Conservation (phyloP, 2,888 invertebrate genomes). For the Sminthurinus aureus region DNA sequence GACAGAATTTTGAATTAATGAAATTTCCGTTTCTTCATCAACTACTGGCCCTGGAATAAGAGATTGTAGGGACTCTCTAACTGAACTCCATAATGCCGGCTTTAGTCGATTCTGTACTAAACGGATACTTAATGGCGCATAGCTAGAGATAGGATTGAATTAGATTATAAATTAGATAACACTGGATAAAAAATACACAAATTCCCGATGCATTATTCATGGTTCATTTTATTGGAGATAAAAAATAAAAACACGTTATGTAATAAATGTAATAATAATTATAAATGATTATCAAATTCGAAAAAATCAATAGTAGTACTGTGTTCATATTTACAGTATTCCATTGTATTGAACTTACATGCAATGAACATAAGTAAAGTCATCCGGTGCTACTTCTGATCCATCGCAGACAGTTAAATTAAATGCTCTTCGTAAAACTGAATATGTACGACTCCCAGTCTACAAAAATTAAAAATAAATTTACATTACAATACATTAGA, state of each 20-base stretch:
- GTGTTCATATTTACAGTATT: neutral
- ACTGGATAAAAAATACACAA: neutral
- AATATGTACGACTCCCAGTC: slow-evolving; percentile 54
- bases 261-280: too few species aligned
- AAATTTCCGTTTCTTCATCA: slow-evolving; percentile 61
- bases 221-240: too few species aligned
- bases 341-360: slow-evolving; percentile 45
- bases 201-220: neutral
- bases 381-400: slow-evolving; percentile 75
- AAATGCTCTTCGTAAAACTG: slow-evolving; percentile 69
- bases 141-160: slow-evolving; percentile 62
- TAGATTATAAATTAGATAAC: too few species aligned
- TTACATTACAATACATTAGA: neutral
- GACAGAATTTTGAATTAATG: slow-evolving; percentile 38
- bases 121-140: slow-evolving; percentile 90
- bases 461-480: too few species aligned
- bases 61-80: slow-evolving; percentile 80
- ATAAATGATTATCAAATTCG: neutral
- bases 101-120: slow-evolving; percentile 75
- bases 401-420: slow-evolving; percentile 88
- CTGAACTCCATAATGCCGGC: slow-evolving; percentile 69
- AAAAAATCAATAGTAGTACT: neutral
- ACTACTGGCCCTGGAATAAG: slow-evolving; percentile 80
- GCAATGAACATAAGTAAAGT: slow-evolving; percentile 58
- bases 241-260: too few species aligned